Base-by-base conservation (phyloP, 1,140 invertebrate species). In the Ceratitis capitata region DNA sequence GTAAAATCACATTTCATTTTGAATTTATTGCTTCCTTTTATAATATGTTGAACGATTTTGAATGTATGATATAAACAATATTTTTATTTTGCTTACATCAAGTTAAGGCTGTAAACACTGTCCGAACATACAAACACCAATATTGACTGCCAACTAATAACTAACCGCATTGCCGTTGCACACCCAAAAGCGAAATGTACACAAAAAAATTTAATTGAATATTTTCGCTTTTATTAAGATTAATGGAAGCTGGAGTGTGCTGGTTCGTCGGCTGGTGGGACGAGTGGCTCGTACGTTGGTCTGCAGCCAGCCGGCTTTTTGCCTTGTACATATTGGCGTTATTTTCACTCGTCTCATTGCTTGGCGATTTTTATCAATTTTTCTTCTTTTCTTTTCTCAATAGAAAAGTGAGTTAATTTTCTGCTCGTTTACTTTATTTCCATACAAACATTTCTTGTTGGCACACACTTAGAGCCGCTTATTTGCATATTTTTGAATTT, bases 171-270 rank as follows among this genome's bases (percentile, higher is more conserved):
- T 39, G 35, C 69, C 39, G 45, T 78, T 39, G 35, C 69, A 45
- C 69, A 78, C 69, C 69, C 69, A 78, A 47, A 78, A 42, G 69
- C 69, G n/a, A 45, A 47, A 78, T 78, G 69, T 42, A 45, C 69
- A 45, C 69, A 78, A 16, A 78, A 61, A 74, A 78, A 10, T 78
- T 78, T 78, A 78, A 78, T 78, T 78, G 39, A 78, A 78, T 78
- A 78, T 78, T 78, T 78, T 78, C 69, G 69, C 69, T 78, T 78
- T 78, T 78, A 78, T 78, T 78, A 39, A 78, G 69, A 78, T 78
- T 78, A 78, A 78, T 78, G 42, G 69, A 78, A 45, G 39, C 42
- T 45, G 39, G 35, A 69, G 45, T 42, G 39, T 42, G 14, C n/a
- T 78, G 69, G 69, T 39, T 35, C 32, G 14, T 19, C 16, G 32